Base-by-base conservation (phyloP, 2,888 invertebrate genomes). In the Crematogaster levior region DNA sequence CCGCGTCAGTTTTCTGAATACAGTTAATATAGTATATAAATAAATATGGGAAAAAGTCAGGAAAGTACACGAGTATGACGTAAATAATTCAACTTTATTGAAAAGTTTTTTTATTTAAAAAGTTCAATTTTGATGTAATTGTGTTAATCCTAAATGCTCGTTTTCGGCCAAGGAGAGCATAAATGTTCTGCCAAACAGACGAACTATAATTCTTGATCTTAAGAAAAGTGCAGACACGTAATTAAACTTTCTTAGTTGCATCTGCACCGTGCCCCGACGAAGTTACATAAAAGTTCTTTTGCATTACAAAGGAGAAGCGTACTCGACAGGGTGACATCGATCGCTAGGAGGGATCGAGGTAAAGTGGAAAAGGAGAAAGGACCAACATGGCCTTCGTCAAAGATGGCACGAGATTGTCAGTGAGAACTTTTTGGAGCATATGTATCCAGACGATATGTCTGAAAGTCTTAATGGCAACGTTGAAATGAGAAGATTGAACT, bases 181-280 rank as follows among this genome's bases (percentile, higher is more conserved):
- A 75, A 88, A 46, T 56, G 53, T 82, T 65, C 77, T 40, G 56
- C 53, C 60, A 73, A 73, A 68, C 43, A 53, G 56, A 46, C 24
- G 70, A 75, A 21, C 73, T 84, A 80, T 63, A 73, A 70, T 60
- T 61, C 70, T 63, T 82, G 51, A 73, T 75, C 70, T 30, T 40
- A 72, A 84, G 80, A 82, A 83, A 80, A 84, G 72, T 82, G 61
- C 72, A 46, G 80, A 88, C 81, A 77, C 73, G 81, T 85, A 87
- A 88, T 88, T 88, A 88, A 89, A 89, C 77, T 88, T 87, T 84
- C 61, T 75, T 61, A 66, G 70, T 81, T 73, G 65, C 63, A 72
- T 56, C 72, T 72, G 46, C 58, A 30, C 79, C 58, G 24, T 68
- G 75, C 74, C 68, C 40, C 58, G 61, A 53, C 56, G 40, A 84